phyloP scores from a whole-genome alignment of 1,140 invertebrate genomes.

The Goniozus legneri region DNA sequence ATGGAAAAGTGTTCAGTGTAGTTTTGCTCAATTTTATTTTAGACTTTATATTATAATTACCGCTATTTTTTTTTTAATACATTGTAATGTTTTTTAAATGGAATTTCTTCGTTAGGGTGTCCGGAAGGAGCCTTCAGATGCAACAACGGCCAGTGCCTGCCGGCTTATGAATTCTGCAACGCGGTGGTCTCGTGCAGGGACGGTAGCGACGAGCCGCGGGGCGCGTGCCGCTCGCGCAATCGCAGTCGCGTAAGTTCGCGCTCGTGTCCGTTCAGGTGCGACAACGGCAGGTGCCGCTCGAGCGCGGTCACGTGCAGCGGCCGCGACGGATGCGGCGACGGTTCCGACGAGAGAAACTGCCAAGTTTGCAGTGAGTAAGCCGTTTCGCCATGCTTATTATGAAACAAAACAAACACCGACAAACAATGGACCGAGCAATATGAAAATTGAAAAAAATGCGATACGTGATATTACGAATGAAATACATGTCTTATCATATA shows the following conservation, averaged over 20 bases:
- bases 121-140: conserved; percentile 80
- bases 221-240: conserved; percentile 62
- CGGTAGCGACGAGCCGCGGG: conserved; percentile 77
- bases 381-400: too few species aligned
- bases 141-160: conserved; percentile 77
- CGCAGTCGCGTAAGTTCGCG: conserved; percentile 33
- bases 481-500: too few species aligned
- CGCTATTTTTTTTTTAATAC: too few species aligned
- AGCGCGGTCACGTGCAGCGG: conserved; percentile 84
- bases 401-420: too few species aligned
- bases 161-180: conserved; percentile 88
- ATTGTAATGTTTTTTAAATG: too few species aligned
- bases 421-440: too few species aligned
- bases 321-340: conserved; percentile 85
- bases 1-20: too few species aligned
- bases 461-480: too few species aligned
- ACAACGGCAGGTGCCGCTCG: conserved; percentile 81
- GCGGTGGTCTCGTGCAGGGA: conserved; percentile 80
- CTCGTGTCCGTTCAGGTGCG: conserved; percentile 74
- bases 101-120: too few species aligned
- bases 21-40: too few species aligned
- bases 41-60: too few species aligned
- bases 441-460: too few species aligned
- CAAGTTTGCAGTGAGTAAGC: conserved; percentile 81
- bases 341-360: conserved; percentile 80